Base-by-base conservation (phyloP, 2,888 invertebrate species). In the Scaptomyza caliginosa region DNA sequence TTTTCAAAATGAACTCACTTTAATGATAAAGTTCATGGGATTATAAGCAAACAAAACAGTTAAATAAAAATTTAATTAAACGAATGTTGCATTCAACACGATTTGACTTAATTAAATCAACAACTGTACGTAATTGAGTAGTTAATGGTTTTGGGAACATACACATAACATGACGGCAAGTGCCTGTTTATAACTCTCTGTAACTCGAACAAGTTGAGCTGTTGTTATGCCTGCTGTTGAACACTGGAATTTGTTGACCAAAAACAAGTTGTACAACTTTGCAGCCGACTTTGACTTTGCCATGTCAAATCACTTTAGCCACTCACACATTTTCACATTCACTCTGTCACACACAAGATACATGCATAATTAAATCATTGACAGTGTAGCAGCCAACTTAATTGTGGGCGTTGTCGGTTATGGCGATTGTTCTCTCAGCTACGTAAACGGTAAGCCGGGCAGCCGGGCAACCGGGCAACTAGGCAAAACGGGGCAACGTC, bases 321-420 rank as follows among this genome's bases (percentile, higher is more conserved):
- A 42, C 24, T 36, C 21, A 49, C 23, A 28, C 28, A 28, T n/a
- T 8, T 2, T 0, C 21, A 8, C 36, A 17, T 32, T 26, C 21
- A 8, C 7, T 3, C 19, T n/a, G 28, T 24, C 21, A 2, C 34
- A 26, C 45, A 17, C 21, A 8, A 50, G 52, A 40, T 36, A 54
- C 50, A 59, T 66, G 62, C 69, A 69, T 69, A 79, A 79, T 75
- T 80, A 75, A 73, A 67, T 59, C 52, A 57, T 71, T 63, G 50
- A 42, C 60, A 42, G 55, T 57, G 11, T 5, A 51, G 42, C 69
- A 39, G 55, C 17, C 62, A 67, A 54, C 72, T 71, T 64, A 71
- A 67, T 73, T 73, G 72, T 67, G 50, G 42, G 50, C 48, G 49
- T 32, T 55, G 30, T 32, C 36, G 64, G 58, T 65, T 67, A 59